Percentiles rank a stretch among this genome's conserved stretches.
Conservation (phyloP, 2,888 invertebrate genomes). For the Candidula unifasciata region DNA sequence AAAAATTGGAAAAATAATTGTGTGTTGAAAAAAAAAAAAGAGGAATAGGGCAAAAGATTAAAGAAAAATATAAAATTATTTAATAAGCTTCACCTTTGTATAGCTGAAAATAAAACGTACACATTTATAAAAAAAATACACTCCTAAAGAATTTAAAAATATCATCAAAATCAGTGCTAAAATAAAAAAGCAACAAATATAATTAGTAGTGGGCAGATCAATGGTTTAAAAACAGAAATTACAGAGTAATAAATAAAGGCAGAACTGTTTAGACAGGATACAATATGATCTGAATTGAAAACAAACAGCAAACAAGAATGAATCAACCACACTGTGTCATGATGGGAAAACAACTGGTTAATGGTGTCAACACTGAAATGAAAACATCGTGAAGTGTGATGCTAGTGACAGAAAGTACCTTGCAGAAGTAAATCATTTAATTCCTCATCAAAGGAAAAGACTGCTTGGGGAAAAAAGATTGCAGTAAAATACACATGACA, state of each 20-base stretch:
- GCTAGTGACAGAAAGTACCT: constrained; percentile 40
- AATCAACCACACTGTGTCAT: neutral
- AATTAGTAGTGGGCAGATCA: neutral
- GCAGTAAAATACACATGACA: constrained; percentile 27
- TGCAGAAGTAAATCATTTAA: constrained; percentile 43
- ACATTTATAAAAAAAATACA: no score
- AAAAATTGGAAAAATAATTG: no score
- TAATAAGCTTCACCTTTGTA: no score
- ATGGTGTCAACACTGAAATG: neutral
- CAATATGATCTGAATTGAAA: neutral
- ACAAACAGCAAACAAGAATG: neutral
- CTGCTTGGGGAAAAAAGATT: constrained; percentile 35
- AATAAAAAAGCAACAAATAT: neutral
- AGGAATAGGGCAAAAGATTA: no score
- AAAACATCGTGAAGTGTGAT: constrained; percentile 18
- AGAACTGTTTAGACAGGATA: neutral
- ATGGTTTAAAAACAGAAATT: neutral
- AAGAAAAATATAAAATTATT: no score
- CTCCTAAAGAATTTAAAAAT: no score
- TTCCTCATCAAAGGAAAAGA: constrained; percentile 52
- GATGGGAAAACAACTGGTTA: neutral
- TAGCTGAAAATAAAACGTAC: no score
- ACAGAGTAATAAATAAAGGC: neutral
- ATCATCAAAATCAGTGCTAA: no score
- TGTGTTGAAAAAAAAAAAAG: no score